Conservation (phyloP, 37 sponge, comb jelly and placozoan genomes). For the Agelas oroides region DNA sequence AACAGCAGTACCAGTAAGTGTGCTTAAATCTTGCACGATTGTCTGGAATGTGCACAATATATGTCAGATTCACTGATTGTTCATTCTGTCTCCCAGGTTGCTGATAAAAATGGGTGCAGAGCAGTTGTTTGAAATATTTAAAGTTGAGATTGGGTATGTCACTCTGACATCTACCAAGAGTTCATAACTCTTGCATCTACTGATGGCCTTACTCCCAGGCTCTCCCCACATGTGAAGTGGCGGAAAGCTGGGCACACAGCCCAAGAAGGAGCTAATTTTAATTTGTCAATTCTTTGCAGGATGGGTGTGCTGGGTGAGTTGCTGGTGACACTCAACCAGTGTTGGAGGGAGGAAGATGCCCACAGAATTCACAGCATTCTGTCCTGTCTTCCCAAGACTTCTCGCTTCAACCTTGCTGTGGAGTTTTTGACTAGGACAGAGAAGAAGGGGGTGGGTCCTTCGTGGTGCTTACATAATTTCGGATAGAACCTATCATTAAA, state of each 20-base stretch:
- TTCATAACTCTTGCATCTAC: too few relatives aligned
- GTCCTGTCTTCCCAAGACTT: slow-evolving; percentile 14
- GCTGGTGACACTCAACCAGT: slow-evolving; percentile 26
- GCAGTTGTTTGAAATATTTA: slow-evolving; percentile 26
- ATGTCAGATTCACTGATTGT: too few relatives aligned
- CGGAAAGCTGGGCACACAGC: background rate
- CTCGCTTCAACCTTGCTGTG: slow-evolving; percentile 58
- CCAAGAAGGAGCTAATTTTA: background rate
- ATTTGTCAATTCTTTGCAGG: background rate
- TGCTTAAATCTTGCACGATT: background rate
- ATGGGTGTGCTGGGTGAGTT: slow-evolving; percentile 68
- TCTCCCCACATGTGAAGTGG: background rate
- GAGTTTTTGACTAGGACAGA: slow-evolving; percentile 34
- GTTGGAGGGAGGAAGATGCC: slow-evolving; percentile 16
- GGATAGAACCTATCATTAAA: background rate
- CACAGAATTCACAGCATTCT: slow-evolving; percentile 42
- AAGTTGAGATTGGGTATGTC: slow-evolving; percentile 59
- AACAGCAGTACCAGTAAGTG: slow-evolving; percentile 52
- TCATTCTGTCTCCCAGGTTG: slow-evolving; percentile 9
- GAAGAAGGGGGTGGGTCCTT: slow-evolving; percentile 14
- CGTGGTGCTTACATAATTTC: background rate
- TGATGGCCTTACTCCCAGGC: background rate
- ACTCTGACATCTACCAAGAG: too few relatives aligned
- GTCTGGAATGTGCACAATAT: background rate
- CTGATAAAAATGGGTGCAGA: slow-evolving; percentile 36